Conservation (phyloP, 2,888 invertebrate species). For the Eudemis profundana region DNA sequence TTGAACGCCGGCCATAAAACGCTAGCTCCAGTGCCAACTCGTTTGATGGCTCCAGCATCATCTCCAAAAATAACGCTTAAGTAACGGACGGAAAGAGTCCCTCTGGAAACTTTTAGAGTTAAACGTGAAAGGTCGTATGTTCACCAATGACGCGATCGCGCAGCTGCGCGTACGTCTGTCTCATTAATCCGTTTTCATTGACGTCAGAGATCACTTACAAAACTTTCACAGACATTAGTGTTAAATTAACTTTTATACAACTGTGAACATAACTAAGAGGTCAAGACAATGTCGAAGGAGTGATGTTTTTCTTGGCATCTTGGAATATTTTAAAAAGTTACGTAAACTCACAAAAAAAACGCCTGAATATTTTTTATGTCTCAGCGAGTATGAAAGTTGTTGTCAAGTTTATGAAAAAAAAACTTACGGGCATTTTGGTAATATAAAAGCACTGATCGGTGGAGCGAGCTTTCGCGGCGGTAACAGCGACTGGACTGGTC, state of each 20-base stretch:
- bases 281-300: conserved; percentile 36
- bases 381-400: background rate
- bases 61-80: conserved; percentile 74
- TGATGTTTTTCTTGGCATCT: conserved; percentile 9
- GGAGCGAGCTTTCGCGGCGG: conserved; percentile 69
- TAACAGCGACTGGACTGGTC: conserved; percentile 72
- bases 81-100: conserved; percentile 61
- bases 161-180: conserved; percentile 44
- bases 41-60: conserved; percentile 81
- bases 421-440: conserved; percentile 77
- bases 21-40: conserved; percentile 81
- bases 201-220: conserved; percentile 44
- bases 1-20: conserved; percentile 79
- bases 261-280: conserved; percentile 18
- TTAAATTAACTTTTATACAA: conserved; percentile 35
- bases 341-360: background rate
- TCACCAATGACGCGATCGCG: conserved; percentile 46
- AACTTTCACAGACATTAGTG: conserved; percentile 11
- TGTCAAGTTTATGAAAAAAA: conserved; percentile 40
- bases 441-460: conserved; percentile 59
- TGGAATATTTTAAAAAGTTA: conserved; percentile 7
- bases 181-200: conserved; percentile 42
- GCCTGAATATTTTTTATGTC: too few species aligned
- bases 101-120: conserved; percentile 61
- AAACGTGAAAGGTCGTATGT: conserved; percentile 52